Base-by-base conservation (phyloP, 30 jellyfish, hydroid and myxozoan species). In the Sanderia malayensis region DNA sequence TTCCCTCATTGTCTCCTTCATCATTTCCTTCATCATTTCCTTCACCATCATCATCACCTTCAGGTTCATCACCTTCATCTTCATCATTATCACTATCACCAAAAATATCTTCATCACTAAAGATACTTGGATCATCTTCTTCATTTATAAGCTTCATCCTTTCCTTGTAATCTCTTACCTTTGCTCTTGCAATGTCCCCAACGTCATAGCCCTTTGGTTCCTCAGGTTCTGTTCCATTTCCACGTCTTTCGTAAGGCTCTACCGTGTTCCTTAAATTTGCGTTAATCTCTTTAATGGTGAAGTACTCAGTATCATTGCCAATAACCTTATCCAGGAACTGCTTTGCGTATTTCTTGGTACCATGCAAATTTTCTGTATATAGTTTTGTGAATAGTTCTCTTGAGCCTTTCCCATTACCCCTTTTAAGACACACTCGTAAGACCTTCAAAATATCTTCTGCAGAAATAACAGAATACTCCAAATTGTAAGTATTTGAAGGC, bases 401-500 rank as follows among this genome's bases (percentile, higher is more conserved):
- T 19, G 60, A 24, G 23, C 80, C 65, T 63, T 64, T 53, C 0
- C 95, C 95, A 2, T 82, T 61, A 24, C 79, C 71, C 61, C 46
- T n/a, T 44, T 60, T 66, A 27, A 63, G 52, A 7, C 80, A 24
- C 10, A 46, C 46, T 20, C 77, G 46, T 21, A 85, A 47, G 45
- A 76, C 29, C 28, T 65, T 78, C 3, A 69, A 65, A 13, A 85
- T 65, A 32, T 76, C 82, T 19, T 60, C 71, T 17, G 90, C 86
- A 11, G 30, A 21, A 15, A 75, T 63, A 8, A 55, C 61, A 24
- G 71, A 67, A 32, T 74, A 75, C 71, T 85, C 95, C 46, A 62
- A 81, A 13, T 85, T 77, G 61, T 85, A 85, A 17, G 71, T 58
- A 31, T 76, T 76, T 20, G 90, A 71, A 0, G 91, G 86, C 22